Evolutionary conservation across 2,797 vertebrate species (phyloP), one percentile per base, ranked within the genome.

Genomic region (Hydrocynus forskahlii): DNA sequence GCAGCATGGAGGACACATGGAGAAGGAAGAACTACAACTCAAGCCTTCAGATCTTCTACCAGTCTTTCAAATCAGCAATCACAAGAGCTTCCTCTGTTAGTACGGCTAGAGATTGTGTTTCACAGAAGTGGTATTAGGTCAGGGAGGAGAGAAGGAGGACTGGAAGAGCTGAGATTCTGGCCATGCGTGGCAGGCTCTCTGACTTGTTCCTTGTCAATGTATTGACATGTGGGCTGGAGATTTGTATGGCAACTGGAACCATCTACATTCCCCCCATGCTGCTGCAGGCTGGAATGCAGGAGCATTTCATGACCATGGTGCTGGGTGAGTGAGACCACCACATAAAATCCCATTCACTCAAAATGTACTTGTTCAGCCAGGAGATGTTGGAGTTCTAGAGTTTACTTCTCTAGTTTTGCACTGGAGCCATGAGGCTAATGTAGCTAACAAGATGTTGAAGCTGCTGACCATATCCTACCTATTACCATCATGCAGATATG

Each of bases 291-390:
- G 96, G 96, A 0, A 91, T 97, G 21, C 93, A 97, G 81, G 95
- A 96, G 87, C 95, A 92, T 83, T 96, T 95, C 89, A 97, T 97
- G 96, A 96, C 95, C 80, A 97, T 97, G 96, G 96, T 97, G 63
- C 88, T 97, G 81, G 96, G 96, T 97, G 91, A 89, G 95, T 83
- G 12, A 63, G 12, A 9, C 14, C n/a, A 5, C 4, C 13, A 14
- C 52, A 54, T 5, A 45, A 45, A 45, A 45, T 45, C 43, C 43
- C 43, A 7, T 45, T 45, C 7, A 2, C 35, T 8, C 43, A 45
- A 45, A n/a, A 12, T 10, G 43, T 12, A 52, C 3, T 19, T n/a
- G 19, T 7, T 55, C 54, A 19, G 16, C 13, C 54, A 19, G 7
- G 17, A 55, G 1, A 55, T 55, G 54, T 57, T 57, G 19, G 19